Evolutionary conservation across 2,113 vertebrate species (phyloP).

Genomic region (Actenoides hombroni): DNA sequence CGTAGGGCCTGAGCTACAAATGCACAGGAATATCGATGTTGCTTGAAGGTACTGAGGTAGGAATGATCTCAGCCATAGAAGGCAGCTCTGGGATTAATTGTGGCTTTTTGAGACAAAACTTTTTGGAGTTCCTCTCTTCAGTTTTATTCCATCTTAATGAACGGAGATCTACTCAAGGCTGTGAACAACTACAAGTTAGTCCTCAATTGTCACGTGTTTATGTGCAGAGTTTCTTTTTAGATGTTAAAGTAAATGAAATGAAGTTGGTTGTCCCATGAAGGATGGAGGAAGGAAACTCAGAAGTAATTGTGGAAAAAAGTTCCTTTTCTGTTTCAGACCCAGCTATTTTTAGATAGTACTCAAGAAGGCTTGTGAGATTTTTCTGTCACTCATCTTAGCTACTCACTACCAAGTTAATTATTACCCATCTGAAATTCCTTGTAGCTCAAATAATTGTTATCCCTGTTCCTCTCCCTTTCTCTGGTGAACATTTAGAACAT

Average conservation of each 20-base stretch:
- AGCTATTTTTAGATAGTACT: not conserved
- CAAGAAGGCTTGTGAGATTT: not conserved
- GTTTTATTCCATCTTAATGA: not conserved
- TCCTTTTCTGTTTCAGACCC: not conserved
- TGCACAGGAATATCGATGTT: not conserved
- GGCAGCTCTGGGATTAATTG: not conserved
- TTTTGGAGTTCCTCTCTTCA: not conserved
- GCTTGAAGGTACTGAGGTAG: not conserved
- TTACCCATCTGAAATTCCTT: not conserved
- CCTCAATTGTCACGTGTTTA: not conserved
- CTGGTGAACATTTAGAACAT: not conserved
- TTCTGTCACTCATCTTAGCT: not conserved
- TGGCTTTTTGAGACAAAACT: not conserved
- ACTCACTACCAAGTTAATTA: not conserved
- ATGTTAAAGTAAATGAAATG: not conserved
- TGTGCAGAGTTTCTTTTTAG: not conserved
- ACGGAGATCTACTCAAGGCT: not conserved
- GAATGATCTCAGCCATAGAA: not conserved
- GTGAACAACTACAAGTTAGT: not conserved
- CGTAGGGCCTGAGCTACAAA: fast-evolving
- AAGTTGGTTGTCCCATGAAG: not conserved
- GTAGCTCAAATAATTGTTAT: not conserved
- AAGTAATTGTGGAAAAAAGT: not conserved
- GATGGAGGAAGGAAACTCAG: not conserved
- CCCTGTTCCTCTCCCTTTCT: not conserved